Conservation (phyloP, 2,113 vertebrate species). For the Calidris pygmaea region DNA sequence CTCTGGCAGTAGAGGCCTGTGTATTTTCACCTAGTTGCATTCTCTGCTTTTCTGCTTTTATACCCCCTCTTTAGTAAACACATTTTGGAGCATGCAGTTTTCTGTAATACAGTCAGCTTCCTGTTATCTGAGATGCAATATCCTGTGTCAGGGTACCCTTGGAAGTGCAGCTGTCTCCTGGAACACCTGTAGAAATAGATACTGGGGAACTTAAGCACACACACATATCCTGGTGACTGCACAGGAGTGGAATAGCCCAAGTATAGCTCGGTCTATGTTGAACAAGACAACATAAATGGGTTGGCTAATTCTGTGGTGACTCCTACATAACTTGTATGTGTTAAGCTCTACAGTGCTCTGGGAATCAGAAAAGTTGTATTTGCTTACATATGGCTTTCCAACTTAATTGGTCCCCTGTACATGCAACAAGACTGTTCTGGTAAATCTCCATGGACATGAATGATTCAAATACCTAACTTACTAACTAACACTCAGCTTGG, state of each 20-base stretch:
- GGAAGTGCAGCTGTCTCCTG: not conserved
- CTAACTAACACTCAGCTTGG: not conserved
- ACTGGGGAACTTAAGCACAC: not conserved
- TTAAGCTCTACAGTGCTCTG: not conserved
- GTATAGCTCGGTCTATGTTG: rapidly evolving
- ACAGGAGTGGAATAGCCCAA: not conserved
- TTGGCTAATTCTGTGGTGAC: not conserved
- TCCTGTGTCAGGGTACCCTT: not conserved
- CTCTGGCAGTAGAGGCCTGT: not conserved
- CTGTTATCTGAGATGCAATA: not conserved
- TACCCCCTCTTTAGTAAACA: not conserved
- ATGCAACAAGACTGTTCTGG: not conserved
- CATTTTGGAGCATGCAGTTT: not conserved
- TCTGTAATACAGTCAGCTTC: rapidly evolving
- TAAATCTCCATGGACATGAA: not conserved
- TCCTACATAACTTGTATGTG: not conserved
- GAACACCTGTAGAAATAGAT: not conserved
- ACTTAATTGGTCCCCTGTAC: not conserved
- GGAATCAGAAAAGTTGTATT: not conserved
- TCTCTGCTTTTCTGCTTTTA: not conserved
- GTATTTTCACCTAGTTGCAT: not conserved
- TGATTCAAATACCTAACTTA: not conserved
- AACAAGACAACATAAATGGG: not conserved
- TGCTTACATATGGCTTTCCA: not conserved
- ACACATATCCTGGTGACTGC: rapidly evolving